These are phyloP conservation scores for Smithornis capensis DNA, from an alignment of 2,113 vertebrate genomes.

Conservation along the genomic window DNA sequence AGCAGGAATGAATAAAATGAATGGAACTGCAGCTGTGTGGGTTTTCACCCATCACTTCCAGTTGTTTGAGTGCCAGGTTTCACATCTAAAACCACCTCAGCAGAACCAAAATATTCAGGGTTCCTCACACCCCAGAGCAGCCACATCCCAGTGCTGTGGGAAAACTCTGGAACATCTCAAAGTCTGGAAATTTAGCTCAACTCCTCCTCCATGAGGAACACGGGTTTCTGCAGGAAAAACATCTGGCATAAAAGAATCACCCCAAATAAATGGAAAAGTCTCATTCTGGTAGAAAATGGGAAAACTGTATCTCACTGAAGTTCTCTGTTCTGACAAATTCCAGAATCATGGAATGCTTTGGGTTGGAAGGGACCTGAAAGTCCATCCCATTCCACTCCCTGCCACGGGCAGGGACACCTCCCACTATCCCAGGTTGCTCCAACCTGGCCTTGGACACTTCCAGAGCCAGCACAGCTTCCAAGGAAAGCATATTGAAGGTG, in stretches of 20 bases:
- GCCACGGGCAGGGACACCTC: not conserved
- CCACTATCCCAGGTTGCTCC: not conserved
- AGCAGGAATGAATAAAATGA: not conserved
- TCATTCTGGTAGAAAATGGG: not conserved
- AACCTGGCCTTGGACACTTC: not conserved
- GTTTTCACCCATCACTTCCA: not conserved
- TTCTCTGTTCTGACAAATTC: not conserved
- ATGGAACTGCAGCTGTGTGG: not conserved
- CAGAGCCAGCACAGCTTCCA: not conserved
- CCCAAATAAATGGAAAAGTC: not conserved
- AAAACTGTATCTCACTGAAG: fast-evolving
- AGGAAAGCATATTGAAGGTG: not conserved
- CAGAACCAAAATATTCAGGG: not conserved
- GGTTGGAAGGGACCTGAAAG: not conserved
- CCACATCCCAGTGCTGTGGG: fast-evolving
- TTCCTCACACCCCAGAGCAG: not conserved
- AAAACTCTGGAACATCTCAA: fast-evolving
- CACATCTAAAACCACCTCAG: not conserved
- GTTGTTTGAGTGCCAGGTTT: not conserved
- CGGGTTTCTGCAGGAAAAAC: not conserved
- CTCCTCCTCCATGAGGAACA: not conserved
- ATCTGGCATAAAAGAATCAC: not conserved
- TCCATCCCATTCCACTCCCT: not conserved
- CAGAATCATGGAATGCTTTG: not conserved
- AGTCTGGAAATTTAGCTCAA: not conserved